Evolutionary conservation across 2,888 invertebrate species (phyloP).

Genomic region (Trimorus sp.): DNA sequence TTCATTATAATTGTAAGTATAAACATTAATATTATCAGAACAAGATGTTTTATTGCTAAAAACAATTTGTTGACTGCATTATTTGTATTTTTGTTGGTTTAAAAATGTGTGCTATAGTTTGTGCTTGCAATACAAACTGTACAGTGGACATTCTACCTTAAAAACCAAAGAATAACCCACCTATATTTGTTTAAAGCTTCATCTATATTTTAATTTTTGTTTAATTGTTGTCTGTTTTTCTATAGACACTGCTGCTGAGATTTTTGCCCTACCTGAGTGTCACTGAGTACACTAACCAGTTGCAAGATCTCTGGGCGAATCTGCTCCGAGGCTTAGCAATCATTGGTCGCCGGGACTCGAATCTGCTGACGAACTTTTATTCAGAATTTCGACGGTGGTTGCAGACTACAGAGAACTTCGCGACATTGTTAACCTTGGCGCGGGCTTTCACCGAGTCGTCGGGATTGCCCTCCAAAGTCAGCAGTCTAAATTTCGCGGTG

Average conservation of each 20-base stretch:
- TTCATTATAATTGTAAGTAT: too few species aligned
- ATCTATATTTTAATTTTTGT: too few species aligned
- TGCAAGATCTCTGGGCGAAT: slow-evolving; percentile 85
- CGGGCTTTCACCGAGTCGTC: slow-evolving; percentile 75
- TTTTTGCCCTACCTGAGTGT: slow-evolving; percentile 85
- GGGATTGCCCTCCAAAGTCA: slow-evolving; percentile 75
- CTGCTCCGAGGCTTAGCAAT: slow-evolving; percentile 84
- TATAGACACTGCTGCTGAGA: slow-evolving; percentile 86
- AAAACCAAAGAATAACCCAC: too few species aligned
- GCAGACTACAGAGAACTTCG: slow-evolving; percentile 69
- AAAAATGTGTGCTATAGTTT: too few species aligned
- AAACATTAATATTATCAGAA: too few species aligned
- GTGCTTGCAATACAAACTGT: too few species aligned
- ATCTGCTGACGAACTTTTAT: slow-evolving; percentile 83
- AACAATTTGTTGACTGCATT: too few species aligned
- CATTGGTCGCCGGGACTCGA: slow-evolving; percentile 84
- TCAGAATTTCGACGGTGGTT: slow-evolving; percentile 84
- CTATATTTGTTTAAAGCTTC: too few species aligned
- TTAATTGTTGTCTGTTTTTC: slow-evolving; percentile 37
- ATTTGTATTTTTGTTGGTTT: too few species aligned
- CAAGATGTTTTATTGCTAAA: too few species aligned
- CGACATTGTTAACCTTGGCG: slow-evolving; percentile 72
- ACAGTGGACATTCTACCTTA: too few species aligned
- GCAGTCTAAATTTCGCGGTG: slow-evolving; percentile 81
- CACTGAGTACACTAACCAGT: slow-evolving; percentile 82